Evolutionary conservation across 2,113 vertebrate genomes (phyloP).

Genomic region (Stigmatopora nigra): DNA sequence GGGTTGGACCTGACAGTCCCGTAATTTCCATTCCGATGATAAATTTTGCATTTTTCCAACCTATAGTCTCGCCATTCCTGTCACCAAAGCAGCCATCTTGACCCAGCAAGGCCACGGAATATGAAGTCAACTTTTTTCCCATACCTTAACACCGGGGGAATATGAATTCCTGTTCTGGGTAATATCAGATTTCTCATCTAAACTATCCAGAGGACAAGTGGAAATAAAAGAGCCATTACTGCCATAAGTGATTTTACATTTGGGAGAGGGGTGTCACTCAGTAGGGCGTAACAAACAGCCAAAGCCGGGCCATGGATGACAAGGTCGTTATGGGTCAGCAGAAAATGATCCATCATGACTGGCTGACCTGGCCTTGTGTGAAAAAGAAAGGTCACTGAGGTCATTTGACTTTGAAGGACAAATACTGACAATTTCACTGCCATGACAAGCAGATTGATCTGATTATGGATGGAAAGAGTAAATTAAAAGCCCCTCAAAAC

Average conservation of each 20-base stretch:
- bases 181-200: background rate
- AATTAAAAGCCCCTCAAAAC: too few relatives aligned
- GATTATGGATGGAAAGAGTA: too few relatives aligned
- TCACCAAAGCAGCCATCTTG: conserved; percentile 30
- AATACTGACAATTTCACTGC: background rate
- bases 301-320: conserved; percentile 28
- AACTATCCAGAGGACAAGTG: background rate
- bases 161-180: conserved; percentile 15
- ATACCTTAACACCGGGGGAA: conserved; percentile 33
- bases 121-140: conserved; percentile 47
- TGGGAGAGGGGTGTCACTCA: conserved; percentile 38
- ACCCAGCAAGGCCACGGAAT: conserved; percentile 32
- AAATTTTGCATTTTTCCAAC: conserved; percentile 54
- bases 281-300: conserved; percentile 29
- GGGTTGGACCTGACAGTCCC: conserved; percentile 52
- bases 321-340: conserved; percentile 46
- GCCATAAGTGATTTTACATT: conserved; percentile 11
- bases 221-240: background rate
- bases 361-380: conserved; percentile 41
- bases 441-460: too few relatives aligned
- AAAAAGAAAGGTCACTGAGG: conserved; percentile 19
- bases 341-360: conserved; percentile 52
- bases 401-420: background rate
- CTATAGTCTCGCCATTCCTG: conserved; percentile 39
- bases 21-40: conserved; percentile 65